Percentiles rank a stretch among this genome's conserved stretches.
Evolutionary conservation across 2,113 vertebrate species (phyloP).

Genomic region (Ptilonorhynchus violaceus): DNA sequence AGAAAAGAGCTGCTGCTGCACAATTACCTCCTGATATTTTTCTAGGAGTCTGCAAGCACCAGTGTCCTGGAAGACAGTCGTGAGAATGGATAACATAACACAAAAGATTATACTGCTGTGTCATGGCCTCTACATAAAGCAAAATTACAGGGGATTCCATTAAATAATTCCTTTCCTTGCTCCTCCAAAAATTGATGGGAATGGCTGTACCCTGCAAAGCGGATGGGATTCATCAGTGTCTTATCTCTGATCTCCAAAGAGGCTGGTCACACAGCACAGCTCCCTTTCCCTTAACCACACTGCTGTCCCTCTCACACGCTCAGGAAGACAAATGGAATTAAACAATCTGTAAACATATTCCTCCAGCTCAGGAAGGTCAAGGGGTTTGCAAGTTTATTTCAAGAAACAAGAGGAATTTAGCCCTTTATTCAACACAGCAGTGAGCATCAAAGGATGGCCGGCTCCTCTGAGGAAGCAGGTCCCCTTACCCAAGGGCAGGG

Average conservation of each 20-base stretch:
- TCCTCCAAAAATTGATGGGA: neutral
- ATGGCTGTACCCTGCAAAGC: neutral
- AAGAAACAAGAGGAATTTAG: slow-evolving; percentile 1
- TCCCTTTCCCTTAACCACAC: neutral
- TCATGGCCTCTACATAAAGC: neutral
- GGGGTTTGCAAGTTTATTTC: slow-evolving; percentile 17
- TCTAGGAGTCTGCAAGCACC: neutral
- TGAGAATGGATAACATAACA: neutral
- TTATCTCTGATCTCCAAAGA: neutral
- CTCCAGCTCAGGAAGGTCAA: slow-evolving; percentile 40
- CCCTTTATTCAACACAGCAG: neutral
- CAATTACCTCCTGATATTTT: neutral
- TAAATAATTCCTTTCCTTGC: neutral
- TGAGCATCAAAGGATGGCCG: neutral
- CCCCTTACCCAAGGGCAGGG: neutral
- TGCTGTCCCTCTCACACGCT: neutral
- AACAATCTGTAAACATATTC: slow-evolving; percentile 10
- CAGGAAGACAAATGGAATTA: slow-evolving; percentile 1
- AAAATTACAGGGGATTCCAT: neutral
- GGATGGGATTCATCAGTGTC: neutral
- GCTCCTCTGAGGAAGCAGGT: neutral
- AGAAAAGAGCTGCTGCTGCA: neutral
- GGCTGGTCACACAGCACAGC: neutral
- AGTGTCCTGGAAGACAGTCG: fast-evolving
- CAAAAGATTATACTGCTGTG: neutral